These are phyloP conservation scores for human DNA, from an alignment of 2,113 vertebrate genomes.

Conservation along the genomic window GRCh38 chr2:146499001-146499500, in stretches of 20 bases:
- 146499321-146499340: neutral
- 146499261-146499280: neutral
- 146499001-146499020: neutral
- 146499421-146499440: neutral
- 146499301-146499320: neutral
- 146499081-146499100: neutral
- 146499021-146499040: neutral
- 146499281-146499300: neutral
- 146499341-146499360: neutral
- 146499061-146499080: neutral
- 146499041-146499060: neutral
- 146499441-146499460: neutral
- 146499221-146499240: neutral
- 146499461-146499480: neutral
- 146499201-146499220: constrained; percentile 1
- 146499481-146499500: neutral
- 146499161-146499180: neutral
- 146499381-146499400: neutral
- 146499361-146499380: neutral
- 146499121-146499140: neutral
- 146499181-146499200: neutral
- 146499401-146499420: neutral
- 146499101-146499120: neutral
- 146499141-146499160: neutral
- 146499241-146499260: neutral